phyloP scores from a whole-genome alignment of 2,113 vertebrate genomes.

The Sterrhoptilus dennistouni region DNA sequence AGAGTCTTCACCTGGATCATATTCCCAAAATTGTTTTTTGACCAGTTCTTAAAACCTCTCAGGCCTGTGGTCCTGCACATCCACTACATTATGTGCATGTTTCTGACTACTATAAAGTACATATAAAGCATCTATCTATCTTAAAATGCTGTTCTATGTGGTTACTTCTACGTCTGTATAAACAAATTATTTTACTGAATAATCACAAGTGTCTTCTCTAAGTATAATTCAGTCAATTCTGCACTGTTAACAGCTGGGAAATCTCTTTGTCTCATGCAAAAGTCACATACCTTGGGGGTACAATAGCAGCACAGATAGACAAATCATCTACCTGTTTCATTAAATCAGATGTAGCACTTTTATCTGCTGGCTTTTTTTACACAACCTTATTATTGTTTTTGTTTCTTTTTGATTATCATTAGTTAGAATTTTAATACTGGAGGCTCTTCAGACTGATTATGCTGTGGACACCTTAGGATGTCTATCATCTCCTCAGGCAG shows the following conservation, averaged over 20 bases:
- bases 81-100: accelerated
- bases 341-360: constrained; percentile 18
- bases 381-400: constrained; percentile 63
- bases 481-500: constrained; percentile 79
- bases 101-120: background rate
- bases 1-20: background rate
- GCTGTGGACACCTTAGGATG: constrained; percentile 81
- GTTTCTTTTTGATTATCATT: constrained; percentile 78
- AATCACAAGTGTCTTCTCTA: background rate
- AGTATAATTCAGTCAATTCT: background rate
- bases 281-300: background rate
- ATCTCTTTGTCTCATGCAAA: background rate
- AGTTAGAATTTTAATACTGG: constrained; percentile 77
- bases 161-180: background rate
- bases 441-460: constrained; percentile 82
- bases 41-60: background rate
- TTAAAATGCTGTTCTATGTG: background rate
- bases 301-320: background rate
- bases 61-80: background rate
- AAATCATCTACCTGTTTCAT: background rate
- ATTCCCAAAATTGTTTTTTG: background rate
- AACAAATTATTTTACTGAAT: background rate
- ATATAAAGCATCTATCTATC: background rate
- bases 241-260: background rate
- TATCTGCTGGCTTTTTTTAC: constrained; percentile 15